Base-by-base conservation (phyloP, 2,113 vertebrate species). In the Egretta garzetta region DNA sequence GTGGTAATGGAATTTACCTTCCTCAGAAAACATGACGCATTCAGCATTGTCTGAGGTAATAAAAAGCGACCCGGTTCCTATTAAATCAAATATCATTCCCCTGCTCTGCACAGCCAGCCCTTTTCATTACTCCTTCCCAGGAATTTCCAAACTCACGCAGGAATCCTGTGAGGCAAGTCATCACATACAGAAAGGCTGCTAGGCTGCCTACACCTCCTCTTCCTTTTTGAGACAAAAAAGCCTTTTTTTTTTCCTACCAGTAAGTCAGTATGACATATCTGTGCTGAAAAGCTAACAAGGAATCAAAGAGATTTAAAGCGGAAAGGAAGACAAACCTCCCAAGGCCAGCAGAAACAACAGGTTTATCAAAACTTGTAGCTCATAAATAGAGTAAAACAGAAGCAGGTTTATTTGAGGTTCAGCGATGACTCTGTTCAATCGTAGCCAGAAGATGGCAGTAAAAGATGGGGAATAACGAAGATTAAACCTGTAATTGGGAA, bases 381-480 rank as follows among this genome's bases (percentile, higher is more conserved):
- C 28, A 12, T 37, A 37, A 27, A 15, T 5, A 12, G 30, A 63
- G 3, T 22, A 26, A 50, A 60, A 0, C 14, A 13, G 23, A 43
- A 21, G 4, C 5, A 16, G 10, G 43, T 5, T 62, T 47, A 27
- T 18, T 35, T 8, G 6, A 28, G 53, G 21, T 30, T 17, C 56
- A 28, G 8, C 0, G 2, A 28, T 26, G n/a, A n/a, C 33, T 39
- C n/a, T 10, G 1, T 47, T 63, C 77, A 32, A 19, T 16, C 22
- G 8, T 33, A 77, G 53, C 41, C 96, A 47, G 80, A 4, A 96
- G 96, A 85, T 87, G 92, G 77, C 96, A 94, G 49, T 56, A 56
- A 64, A 72, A 75, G 49, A 49, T 26, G 22, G 4, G 35, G 37
- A 67, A 64, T 53, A 66, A 32, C 1, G 5, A 10, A 21, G 56